Evolutionary conservation across 2,113 vertebrate species (phyloP), one percentile per base, ranked within the genome.

Genomic region (Oncorhynchus mykiss): DNA sequence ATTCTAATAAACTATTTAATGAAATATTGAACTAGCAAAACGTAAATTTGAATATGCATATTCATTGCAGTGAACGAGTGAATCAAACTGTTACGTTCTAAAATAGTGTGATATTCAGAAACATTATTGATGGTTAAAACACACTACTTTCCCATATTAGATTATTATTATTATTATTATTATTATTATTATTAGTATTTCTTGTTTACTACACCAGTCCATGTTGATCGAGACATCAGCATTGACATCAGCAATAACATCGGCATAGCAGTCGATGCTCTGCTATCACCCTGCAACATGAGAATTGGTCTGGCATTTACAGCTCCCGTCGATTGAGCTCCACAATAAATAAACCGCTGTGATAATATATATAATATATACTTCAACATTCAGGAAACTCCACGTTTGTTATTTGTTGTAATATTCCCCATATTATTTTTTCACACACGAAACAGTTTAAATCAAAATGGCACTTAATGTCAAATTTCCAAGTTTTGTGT

Each of bases 231-330:
- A 81, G 31, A 31, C 29, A 31, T 31, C 29, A 31, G 29, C 29
- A 31, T 31, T 34, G 69, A 71, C 75, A 65, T 78, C 82, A 81
- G 79, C 73, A 57, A 57, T 54, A 69, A 70, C 78, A 75, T 70
- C 66, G 78, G 29, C 49, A 14, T 13, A 51, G 49, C 49, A 51
- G 49, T 13, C 34, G 34, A 34, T 34, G 34, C 49, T 14, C 49
- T 51, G 11, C 9, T 68, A 79, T 75, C 81, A 73, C 66, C 66
- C 48, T 73, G 76, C 81, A 73, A 72, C 60, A 1, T 81, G 75
- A 79, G 74, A 72, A 77, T 77, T 77, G 74, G 74, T 81, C 49
- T 75, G 77, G 71, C 22, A 57, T 65, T 62, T 75, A 77, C 69
- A 73, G 66, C 49, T 51, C 48, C 48, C 48, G 3, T 51, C 12